Evolutionary conservation across 2,888 invertebrate genomes (phyloP), one percentile per base, ranked within the genome.

Genomic region (Sipunculus nudus): DNA sequence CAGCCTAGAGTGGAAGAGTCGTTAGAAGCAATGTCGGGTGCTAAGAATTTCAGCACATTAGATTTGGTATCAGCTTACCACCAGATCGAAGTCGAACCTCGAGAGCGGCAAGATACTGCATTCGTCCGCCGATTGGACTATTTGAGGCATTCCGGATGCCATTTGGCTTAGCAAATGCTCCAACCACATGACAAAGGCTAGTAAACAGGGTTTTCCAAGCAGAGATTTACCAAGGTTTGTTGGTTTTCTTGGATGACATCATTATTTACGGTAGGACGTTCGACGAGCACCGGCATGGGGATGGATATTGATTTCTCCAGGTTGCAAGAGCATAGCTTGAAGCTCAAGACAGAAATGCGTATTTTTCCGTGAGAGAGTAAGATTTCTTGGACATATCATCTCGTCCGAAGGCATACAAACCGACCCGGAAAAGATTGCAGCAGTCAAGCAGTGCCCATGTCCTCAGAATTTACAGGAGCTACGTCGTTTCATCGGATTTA

Each of bases 151-250:
- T 25, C 3, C 6, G 38, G 8, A 25, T 54, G 23, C 45, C 23
- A 8, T 45, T 45, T 21, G 54, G 54, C 2, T 32, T 54, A 35
- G n/a, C 23, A 10, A 54, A 54, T n/a, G 28, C 31, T 4, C 54
- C 45, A 1, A 41, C 32, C 19, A 54, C 54, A 1, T 54, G 31
- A n/a, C 29, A 45, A 23, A 8, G 31, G 5, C 28, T 54, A 35
- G 45, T 54, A 38, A 25, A 43, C 8, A 10, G n/a, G 19, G 19
- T 32, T 3, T 29, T 45, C 5, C 21, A 26, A 1, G 46, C 23
- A 8, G 13, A 45, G 3, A 43, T 26, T 19, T 43, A n/a, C 26
- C 43, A 10, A 26, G 26, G 4, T n/a, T 43, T n/a, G 26, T 43
- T 2, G 13, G 23, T n/a, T 23, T 25, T 4, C 5, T n/a, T 43